Evolutionary conservation across 2,113 vertebrate genomes (phyloP).

Genomic region (Sorex fumeus): DNA sequence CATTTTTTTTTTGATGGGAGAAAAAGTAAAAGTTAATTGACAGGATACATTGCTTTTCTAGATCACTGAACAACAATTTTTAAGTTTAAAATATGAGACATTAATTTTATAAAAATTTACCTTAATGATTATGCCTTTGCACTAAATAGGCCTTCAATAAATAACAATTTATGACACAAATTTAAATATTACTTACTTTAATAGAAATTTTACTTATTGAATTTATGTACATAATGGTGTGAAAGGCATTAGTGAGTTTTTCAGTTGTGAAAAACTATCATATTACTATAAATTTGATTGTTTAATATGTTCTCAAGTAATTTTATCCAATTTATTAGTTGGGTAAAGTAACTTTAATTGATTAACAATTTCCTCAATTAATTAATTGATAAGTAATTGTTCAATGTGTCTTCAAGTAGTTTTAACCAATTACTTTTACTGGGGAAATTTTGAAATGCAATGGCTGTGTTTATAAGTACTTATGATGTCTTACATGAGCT

Average conservation of each 20-base stretch:
- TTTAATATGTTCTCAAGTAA: neutral
- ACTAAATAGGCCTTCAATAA: constrained; percentile 17
- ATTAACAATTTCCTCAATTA: too few relatives aligned
- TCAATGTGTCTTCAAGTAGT: neutral
- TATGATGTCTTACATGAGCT: neutral
- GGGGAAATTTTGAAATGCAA: constrained; percentile 25
- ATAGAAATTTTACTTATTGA: constrained; percentile 12
- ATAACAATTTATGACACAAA: constrained; percentile 13
- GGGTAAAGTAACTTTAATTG: too few relatives aligned
- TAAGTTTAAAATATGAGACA: neutral
- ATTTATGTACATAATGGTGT: constrained; percentile 15
- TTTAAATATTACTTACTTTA: neutral
- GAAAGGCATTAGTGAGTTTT: neutral
- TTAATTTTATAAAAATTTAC: constrained; percentile 26
- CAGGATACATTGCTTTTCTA: neutral
- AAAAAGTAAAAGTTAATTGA: constrained; percentile 19
- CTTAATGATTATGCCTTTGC: constrained; percentile 30
- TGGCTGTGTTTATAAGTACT: neutral
- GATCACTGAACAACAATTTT: constrained; percentile 33
- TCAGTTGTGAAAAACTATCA: neutral
- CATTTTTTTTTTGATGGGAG: neutral
- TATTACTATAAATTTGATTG: neutral
- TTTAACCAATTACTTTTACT: neutral
- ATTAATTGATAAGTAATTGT: too few relatives aligned
- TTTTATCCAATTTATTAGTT: too few relatives aligned